phyloP scores from a whole-genome alignment of 2,888 invertebrate species.

The Carabus problematicus region DNA sequence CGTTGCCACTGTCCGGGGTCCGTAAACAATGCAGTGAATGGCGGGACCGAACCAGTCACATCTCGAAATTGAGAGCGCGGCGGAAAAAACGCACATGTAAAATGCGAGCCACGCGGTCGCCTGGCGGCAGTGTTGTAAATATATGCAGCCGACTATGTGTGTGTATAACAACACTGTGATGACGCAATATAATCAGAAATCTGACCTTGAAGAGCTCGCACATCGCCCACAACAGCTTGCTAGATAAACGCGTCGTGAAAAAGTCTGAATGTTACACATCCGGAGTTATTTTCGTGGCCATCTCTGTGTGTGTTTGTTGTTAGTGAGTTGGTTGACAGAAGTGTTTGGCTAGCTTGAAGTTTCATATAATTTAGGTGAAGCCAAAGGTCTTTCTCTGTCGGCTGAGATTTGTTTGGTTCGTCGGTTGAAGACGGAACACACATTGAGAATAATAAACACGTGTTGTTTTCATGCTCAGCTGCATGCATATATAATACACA shows the following conservation, averaged over 20 bases:
- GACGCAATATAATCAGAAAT: conserved; percentile 13
- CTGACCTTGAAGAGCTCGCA: neutral
- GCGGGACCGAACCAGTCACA: neutral
- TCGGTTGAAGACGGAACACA: too few relatives aligned
- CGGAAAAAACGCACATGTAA: conserved; percentile 3
- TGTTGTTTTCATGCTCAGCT: too few relatives aligned
- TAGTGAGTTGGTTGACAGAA: too few relatives aligned
- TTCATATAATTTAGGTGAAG: too few relatives aligned
- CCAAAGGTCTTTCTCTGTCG: too few relatives aligned
- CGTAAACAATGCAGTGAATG: neutral
- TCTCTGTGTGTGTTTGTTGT: conserved; percentile 1
- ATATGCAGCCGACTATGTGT: neutral
- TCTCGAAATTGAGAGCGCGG: neutral
- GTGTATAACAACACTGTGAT: conserved; percentile 1
- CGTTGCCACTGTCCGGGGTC: neutral
- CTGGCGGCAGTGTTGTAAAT: neutral
- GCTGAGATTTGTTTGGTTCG: too few relatives aligned
- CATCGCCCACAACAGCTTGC: conserved; percentile 4
- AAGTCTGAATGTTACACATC: conserved; percentile 1
- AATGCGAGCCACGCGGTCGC: neutral
- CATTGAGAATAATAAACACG: too few relatives aligned
- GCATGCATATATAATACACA: too few relatives aligned
- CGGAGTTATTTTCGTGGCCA: conserved; percentile 13
- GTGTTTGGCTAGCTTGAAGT: too few relatives aligned
- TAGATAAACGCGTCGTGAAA: conserved; percentile 4